Base-by-base conservation (phyloP, 1,140 invertebrate species). In the Drosophila kurseongensis region DNA sequence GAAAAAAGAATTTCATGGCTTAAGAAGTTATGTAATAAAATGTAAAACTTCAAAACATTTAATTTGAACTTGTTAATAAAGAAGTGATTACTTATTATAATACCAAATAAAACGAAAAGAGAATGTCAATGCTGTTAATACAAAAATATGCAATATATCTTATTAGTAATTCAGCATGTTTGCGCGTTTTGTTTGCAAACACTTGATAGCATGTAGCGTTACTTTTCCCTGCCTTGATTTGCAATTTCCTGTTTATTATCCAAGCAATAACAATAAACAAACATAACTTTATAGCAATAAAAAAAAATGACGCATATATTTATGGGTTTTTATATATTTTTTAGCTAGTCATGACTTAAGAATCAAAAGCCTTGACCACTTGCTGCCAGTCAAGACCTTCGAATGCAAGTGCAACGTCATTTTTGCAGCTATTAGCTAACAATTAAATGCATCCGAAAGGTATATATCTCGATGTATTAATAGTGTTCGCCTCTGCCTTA, bases 361-460 rank as follows among this genome's bases (percentile, higher is more conserved):
- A 69, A 68, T 23, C 14, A 10, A 18, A 51, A 76, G 50, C 80
- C 80, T 84, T 84, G 80, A 84, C 81, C 80, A 84, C 55, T 60
- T 76, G 65, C 13, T 73, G 65, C 14, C n/a, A 47, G 60, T 54
- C 48, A 67, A 71, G 57, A 71, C 80, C 80, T 83, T 83, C 75
- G 47, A n/a, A 1, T 35, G 72, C 75, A 73, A 38, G 41, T 67
- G 72, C 66, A 84, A 47, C 72, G 80, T 84, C 80, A 84, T 68
- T 60, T 78, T 65, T 32, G 48, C 47, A 57, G 29, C 66, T 85
- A 85, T 84, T 84, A 82, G 79, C 80, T 83, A 82, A 82, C 75
- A 75, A 56, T 52, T 75, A 23, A 18, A 14, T 69, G 40, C 59
- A 47, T 42, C 35, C 62, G 36, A 44, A 55, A 54, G 48, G 61